phyloP scores from a whole-genome alignment of 64 coral and sea anemone species.

The Astreopora myriophthalma region DNA sequence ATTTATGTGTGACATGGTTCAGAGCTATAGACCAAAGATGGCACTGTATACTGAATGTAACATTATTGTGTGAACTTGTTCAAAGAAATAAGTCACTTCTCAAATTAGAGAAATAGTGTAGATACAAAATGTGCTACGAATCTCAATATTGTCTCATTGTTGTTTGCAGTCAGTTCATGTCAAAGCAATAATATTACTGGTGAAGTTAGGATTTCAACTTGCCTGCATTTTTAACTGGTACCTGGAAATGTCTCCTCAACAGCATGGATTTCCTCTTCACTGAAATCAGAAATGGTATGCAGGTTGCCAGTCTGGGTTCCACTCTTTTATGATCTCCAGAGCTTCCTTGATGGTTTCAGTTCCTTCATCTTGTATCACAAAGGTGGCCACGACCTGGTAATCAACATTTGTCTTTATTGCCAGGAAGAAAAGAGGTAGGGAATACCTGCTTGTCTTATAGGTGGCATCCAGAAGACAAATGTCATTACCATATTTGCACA shows the following conservation, averaged over 20 bases:
- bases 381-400: conserved; percentile 46
- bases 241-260: conserved; percentile 44
- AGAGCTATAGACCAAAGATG: no score
- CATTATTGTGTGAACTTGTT: no score
- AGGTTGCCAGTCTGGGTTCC: conserved; percentile 54
- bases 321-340: conserved; percentile 45
- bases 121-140: no score
- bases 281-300: conserved; percentile 50
- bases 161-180: no score
- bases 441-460: conserved; percentile 56
- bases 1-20: no score
- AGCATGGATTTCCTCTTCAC: conserved; percentile 51
- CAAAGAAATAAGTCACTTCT: no score
- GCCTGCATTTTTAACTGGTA: not conserved
- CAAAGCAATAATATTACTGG: not conserved
- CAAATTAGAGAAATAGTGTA: no score
- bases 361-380: conserved; percentile 47
- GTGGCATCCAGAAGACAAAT: conserved; percentile 57
- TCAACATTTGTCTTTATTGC: conserved; percentile 56
- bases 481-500: conserved; percentile 56
- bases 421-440: conserved; percentile 63
- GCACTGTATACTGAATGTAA: no score
- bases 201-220: not conserved
- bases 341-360: conserved; percentile 66
- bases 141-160: no score